Evolutionary conservation across 2,797 vertebrate genomes (phyloP), one percentile per base, ranked within the genome.

Genomic region (Fistularia commersonii): DNA sequence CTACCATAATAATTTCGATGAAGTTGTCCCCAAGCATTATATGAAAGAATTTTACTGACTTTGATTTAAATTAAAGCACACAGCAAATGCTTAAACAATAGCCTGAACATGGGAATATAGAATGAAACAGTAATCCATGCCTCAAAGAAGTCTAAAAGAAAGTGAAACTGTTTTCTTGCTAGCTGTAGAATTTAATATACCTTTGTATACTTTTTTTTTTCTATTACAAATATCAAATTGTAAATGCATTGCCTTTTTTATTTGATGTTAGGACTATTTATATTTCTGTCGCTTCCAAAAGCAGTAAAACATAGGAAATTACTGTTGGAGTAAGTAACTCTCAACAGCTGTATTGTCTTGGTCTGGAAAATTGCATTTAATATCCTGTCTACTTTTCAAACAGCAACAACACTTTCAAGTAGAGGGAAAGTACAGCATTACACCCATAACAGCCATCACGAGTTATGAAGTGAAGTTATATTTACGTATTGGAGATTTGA

Each of bases 11-110:
- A 35, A 65, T 33, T 45, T 35, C 31, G 13, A 66, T 42, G 52
- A 34, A 45, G 34, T 6, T 45, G 34, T 56, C 68, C 54, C 51
- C 41, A 8, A 61, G 58, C 38, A 6, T 34, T 53, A 53, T 54
- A 7, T 45, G 7, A 58, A 60, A 61, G 32, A 54, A 61, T 12
- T 50, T 55, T 44, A 55, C 2, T 5, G 50, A 37, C 51, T 61
- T 45, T 41, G 42, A 49, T 51, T 68, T 46, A 32, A 54, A 61
- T 51, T 37, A 64, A 56, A 61, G 48, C 33, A 39, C 54, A 44
- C 49, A 38, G 37, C 31, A 43, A 61, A 38, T 13, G 49, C 45
- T 41, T 2, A 35, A 34, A 13, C n/a, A 10, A 2, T 9, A 37
- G 46, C 12, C 23, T 8, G 39, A 41, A 23, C 44, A 57, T 12